Evolutionary conservation across 2,888 invertebrate genomes (phyloP), one percentile per base, ranked within the genome.

Genomic region (Gisinianus flammeolus): DNA sequence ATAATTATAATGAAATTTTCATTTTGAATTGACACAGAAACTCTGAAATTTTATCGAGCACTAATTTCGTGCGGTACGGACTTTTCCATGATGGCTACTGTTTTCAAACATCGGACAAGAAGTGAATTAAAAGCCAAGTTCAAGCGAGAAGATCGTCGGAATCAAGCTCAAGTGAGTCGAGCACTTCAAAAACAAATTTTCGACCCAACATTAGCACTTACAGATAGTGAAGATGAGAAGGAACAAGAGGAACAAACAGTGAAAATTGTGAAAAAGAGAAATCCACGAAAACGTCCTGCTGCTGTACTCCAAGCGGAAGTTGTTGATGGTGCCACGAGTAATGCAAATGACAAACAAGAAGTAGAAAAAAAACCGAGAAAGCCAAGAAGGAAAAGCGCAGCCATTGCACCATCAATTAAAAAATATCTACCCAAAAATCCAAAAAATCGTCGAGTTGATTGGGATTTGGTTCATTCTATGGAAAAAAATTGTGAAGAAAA

Each of bases 31-130:
- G 71, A 85, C 85, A 10, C 90, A 79, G 96, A 97, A 86, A 97
- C 96, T 0, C 88, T 94, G n/a, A 92, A 93, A 83, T 97, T 97
- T 88, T 98, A 96, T 88, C 91, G 93, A 85, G 96, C 96, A 0
- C 88, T 98, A 12, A 95, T 94, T 84, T 92, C 93, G 10, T 90
- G 97, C 71, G 97, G 97, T 0, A 96, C 97, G 0, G 97, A 98
- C 89, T 98, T 98, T 87, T 91, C 94, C 5, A 88, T 96, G 73
- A 88, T 96, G 73, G 97, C 98, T 94, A 90, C 92, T 79, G 90
- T 91, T 71, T 88, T 95, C 62, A 96, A 97, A 88, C 93, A 94
- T 0, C 89, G 97, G 79, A 91, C 91, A 0, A 88, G 97, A 19
- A 88, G 91, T 76, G 96, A 97, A 85, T 88, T 98, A 12, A 97